phyloP scores from a whole-genome alignment of 2,888 invertebrate species.

The Oscheius sp. region DNA sequence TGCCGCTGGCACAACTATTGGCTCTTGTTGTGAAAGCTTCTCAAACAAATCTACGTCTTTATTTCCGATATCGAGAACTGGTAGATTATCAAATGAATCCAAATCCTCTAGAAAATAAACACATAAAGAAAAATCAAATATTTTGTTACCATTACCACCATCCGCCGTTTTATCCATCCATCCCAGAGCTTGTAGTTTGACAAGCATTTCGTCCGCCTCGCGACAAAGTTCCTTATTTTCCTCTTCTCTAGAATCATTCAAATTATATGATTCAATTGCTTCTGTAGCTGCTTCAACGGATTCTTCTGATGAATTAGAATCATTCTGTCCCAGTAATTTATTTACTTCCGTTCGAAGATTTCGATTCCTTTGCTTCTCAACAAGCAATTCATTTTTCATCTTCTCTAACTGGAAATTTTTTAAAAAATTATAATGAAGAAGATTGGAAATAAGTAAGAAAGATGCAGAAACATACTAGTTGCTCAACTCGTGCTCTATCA shows the following conservation, averaged over 20 bases:
- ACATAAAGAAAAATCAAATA: too few relatives aligned
- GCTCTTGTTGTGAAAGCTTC: not conserved
- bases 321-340: not conserved
- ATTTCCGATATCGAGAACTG: not conserved
- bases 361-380: not conserved
- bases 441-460: not conserved
- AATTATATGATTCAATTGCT: not conserved
- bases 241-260: not conserved
- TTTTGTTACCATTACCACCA: too few relatives aligned
- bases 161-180: not conserved
- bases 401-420: conserved; percentile 15
- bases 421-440: not conserved
- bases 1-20: not conserved
- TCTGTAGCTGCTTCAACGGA: not conserved
- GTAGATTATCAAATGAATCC: not conserved
- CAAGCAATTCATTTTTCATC: conserved; percentile 6
- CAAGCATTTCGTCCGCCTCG: not conserved
- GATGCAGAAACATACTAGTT: not conserved
- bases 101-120: not conserved
- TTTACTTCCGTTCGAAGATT: conserved; percentile 2
- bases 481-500: not conserved
- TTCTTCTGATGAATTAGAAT: not conserved
- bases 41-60: not conserved
- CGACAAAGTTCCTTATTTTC: not conserved
- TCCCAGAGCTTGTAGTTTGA: not conserved